A percentile compares a stretch with the other conserved stretches of the same genome.
Conservation (phyloP, 2,888 invertebrate species). For the Punctoribates punctum region DNA sequence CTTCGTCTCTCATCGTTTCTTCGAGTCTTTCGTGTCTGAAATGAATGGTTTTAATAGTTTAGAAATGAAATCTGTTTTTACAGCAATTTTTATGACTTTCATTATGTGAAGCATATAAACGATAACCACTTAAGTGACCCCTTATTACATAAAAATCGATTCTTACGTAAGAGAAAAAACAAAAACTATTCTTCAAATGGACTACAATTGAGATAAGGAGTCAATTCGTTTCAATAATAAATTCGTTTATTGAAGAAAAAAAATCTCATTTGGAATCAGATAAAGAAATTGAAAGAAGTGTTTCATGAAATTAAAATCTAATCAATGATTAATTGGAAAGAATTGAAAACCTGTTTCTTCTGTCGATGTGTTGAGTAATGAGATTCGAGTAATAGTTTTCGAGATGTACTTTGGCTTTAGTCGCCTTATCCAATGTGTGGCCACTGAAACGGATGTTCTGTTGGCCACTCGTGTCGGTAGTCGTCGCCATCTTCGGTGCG, state of each 20-base stretch:
- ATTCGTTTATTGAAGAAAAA: too few species aligned
- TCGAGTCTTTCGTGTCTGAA: conserved; percentile 72
- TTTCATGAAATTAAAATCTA: background rate
- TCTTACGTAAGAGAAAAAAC: background rate
- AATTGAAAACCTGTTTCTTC: conserved; percentile 74
- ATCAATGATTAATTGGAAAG: conserved; percentile 56
- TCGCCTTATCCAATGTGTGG: conserved; percentile 96
- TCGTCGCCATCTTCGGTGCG: conserved; percentile 29
- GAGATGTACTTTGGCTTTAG: conserved; percentile 94
- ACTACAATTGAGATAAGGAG: background rate
- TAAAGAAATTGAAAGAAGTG: conserved; percentile 3
- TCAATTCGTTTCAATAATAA: too few species aligned
- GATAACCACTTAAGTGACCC: background rate
- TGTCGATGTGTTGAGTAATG: conserved; percentile 93
- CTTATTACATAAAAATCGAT: background rate
- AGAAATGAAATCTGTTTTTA: background rate
- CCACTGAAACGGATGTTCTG: conserved; percentile 67
- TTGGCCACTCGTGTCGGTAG: conserved; percentile 19
- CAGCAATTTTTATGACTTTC: background rate
- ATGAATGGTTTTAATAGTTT: conserved; percentile 38
- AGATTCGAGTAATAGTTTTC: conserved; percentile 99
- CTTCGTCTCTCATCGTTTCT: conserved; percentile 93
- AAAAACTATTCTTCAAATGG: background rate
- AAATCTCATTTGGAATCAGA: background rate
- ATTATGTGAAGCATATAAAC: background rate